Percentiles rank a stretch among this genome's conserved stretches.
phyloP scores from a whole-genome alignment of 2,797 vertebrate species.

The Anas flavirostris region DNA sequence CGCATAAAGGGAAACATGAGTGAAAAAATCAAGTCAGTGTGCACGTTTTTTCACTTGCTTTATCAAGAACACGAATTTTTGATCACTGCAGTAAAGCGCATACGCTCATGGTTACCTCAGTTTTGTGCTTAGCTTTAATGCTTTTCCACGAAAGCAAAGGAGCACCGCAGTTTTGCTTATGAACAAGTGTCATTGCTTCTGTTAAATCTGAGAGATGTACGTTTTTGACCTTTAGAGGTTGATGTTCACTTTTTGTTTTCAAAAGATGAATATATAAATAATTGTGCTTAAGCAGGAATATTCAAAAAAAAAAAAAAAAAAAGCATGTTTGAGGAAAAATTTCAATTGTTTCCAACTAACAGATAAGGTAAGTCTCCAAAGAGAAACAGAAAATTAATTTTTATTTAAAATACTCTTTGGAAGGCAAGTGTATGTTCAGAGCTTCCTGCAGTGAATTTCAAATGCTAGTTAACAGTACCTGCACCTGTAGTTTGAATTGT shows the following conservation, averaged over 20 bases:
- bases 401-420: constrained; percentile 15
- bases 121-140: neutral
- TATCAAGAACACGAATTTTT: neutral
- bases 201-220: neutral
- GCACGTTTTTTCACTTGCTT: neutral
- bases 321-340: neutral
- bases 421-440: neutral
- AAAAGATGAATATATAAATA: neutral
- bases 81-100: neutral
- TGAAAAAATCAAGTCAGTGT: neutral
- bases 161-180: neutral
- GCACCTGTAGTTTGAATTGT: constrained; percentile 17
- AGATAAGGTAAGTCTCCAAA: neutral
- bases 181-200: neutral
- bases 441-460: constrained; percentile 12
- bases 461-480: neutral
- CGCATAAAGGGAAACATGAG: too few species aligned
- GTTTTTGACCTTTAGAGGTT: neutral
- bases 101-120: neutral
- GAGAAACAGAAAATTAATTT: neutral
- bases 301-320: neutral
- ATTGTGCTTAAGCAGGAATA: neutral
- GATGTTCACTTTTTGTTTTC: neutral
- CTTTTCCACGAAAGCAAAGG: too few species aligned
- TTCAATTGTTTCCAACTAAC: neutral